Percentiles rank a stretch among this genome's conserved stretches.
Evolutionary conservation across 2,797 vertebrate genomes (phyloP).

Genomic region (Poecilia gillii): DNA sequence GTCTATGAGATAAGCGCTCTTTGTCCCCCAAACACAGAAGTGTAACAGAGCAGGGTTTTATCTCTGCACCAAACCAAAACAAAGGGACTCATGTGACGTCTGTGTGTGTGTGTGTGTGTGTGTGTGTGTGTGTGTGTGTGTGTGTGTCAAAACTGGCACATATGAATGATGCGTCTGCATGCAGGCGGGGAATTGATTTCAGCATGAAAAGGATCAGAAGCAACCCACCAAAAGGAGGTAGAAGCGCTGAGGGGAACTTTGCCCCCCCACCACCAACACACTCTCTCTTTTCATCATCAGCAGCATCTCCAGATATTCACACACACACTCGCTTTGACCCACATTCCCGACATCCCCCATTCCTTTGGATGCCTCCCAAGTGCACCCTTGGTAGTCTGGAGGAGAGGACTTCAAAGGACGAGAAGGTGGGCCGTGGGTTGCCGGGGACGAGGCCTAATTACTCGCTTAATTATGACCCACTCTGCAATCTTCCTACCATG

Average conservation of each 20-base stretch:
- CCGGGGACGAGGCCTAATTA: slow-evolving; percentile 57
- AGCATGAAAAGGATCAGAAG: slow-evolving; percentile 49
- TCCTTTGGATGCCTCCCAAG: slow-evolving; percentile 46
- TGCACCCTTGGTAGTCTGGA: slow-evolving; percentile 55
- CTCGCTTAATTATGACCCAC: slow-evolving; percentile 41
- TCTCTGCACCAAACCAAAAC: slow-evolving; percentile 60
- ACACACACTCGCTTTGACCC: slow-evolving; percentile 45
- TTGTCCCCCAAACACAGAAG: slow-evolving; percentile 63
- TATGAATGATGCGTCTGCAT: slow-evolving; percentile 45
- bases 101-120: slow-evolving; percentile 22
- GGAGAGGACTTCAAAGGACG: slow-evolving; percentile 60
- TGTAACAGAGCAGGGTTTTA: slow-evolving; percentile 73
- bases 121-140: slow-evolving; percentile 12
- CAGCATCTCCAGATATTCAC: slow-evolving; percentile 41
- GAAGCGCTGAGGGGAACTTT: slow-evolving; percentile 9
- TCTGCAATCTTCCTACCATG: slow-evolving; percentile 1
- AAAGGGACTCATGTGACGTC: slow-evolving; percentile 66
- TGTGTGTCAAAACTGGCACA: slow-evolving; percentile 46
- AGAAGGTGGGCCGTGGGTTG: slow-evolving; percentile 20
- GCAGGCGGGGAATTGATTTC: not conserved
- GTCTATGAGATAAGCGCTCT: slow-evolving; percentile 59
- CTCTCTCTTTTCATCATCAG: slow-evolving; percentile 35
- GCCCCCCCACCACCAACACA: not conserved
- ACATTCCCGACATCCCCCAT: slow-evolving; percentile 56
- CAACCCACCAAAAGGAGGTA: slow-evolving; percentile 15